phyloP scores from a whole-genome alignment of 2,797 vertebrate species.

The Hylomyscus alleni region DNA sequence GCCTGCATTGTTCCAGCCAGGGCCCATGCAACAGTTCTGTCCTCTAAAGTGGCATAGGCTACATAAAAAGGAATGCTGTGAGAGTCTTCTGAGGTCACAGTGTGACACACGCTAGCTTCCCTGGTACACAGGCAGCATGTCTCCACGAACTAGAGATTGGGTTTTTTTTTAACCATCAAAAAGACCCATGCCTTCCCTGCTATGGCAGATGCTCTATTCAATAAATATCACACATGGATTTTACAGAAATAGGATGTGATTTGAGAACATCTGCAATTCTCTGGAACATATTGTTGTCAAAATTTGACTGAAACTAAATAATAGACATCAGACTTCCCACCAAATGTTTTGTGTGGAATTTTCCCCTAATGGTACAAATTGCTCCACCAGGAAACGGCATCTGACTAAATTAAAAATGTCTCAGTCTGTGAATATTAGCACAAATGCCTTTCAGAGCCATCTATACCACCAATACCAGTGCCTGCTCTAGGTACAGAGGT shows the following conservation, averaged over 20 bases:
- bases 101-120: background rate
- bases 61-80: background rate
- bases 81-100: background rate
- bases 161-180: background rate
- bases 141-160: background rate
- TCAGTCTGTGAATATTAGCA: background rate
- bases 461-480: too few relatives aligned
- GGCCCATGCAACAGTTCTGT: accelerated
- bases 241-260: constrained; percentile 48
- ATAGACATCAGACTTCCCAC: constrained; percentile 50
- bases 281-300: constrained; percentile 57
- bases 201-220: constrained; percentile 37
- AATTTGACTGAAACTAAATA: constrained; percentile 51
- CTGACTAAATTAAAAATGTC: constrained; percentile 35
- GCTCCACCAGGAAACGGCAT: background rate
- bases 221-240: constrained; percentile 58
- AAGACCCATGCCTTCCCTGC: background rate
- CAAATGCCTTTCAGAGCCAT: background rate
- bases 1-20: background rate
- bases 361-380: background rate
- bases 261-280: constrained; percentile 67
- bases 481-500: background rate
- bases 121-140: background rate
- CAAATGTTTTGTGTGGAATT: constrained; percentile 24
- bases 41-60: background rate